Evolutionary conservation across 1,140 invertebrate genomes (phyloP), one percentile per base, ranked within the genome.

Genomic region (Subanguina moxae): DNA sequence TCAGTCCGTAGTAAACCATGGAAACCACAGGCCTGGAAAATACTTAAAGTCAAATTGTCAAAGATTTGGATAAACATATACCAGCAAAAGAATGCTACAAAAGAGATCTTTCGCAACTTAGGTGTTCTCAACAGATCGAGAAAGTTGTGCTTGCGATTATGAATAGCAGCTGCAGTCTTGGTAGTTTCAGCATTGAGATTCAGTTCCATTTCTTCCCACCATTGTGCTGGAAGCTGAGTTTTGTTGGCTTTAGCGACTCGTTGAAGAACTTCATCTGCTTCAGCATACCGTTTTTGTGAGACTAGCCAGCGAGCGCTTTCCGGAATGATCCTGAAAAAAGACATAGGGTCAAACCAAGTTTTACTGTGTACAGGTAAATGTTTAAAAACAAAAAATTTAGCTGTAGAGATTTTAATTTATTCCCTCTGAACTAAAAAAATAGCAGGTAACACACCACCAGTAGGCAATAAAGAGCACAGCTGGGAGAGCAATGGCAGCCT

Each of bases 291-390:
- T 38, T 77, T 73, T 62, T 84, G 83, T 1, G 80, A 83, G 13
- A 83, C 74, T 27, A 84, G 63, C 84, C 84, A 84, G 19, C 80
- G 70, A n/a, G 82, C 71, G 11, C 82, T 82, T 65, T 84, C 83
- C n/a, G 83, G 83, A 30, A 83, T 70, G 15, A 84, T 65, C 74
- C 83, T 84, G 25, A 57, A 77, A 23, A 21, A n/a, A n/a, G n/a
- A n/a, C n/a, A n/a, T n/a, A n/a, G n/a, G n/a, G n/a, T n/a, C n/a
- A n/a, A n/a, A n/a, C n/a, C n/a, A n/a, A n/a, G n/a, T n/a, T n/a
- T n/a, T n/a, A n/a, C n/a, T n/a, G n/a, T n/a, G n/a, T n/a, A n/a
- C n/a, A n/a, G n/a, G n/a, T n/a, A n/a, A n/a, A n/a, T n/a, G n/a
- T n/a, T n/a, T n/a, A n/a, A n/a, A n/a, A n/a, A n/a, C n/a, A n/a